phyloP scores from a whole-genome alignment of 2,888 invertebrate species.

The Amaurobius ferox region DNA sequence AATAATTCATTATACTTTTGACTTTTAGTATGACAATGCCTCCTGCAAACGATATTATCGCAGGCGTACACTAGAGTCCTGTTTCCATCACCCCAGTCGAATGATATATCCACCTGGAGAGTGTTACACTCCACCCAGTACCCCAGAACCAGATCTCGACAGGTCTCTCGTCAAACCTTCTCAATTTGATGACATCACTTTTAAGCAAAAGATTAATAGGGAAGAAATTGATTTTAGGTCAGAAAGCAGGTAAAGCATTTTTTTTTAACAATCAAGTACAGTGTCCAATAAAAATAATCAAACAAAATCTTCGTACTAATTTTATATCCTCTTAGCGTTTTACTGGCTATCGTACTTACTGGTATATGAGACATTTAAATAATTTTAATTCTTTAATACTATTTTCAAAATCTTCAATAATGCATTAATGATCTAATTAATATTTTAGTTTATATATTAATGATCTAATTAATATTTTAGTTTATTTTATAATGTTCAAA shows the following conservation, averaged over 20 bases:
- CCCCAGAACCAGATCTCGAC: conserved; percentile 73
- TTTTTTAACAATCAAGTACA: not conserved
- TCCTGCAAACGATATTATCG: conserved; percentile 92
- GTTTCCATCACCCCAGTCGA: conserved; percentile 92
- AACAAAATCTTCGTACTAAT: too few relatives aligned
- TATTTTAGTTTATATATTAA: too few relatives aligned
- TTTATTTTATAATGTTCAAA: too few relatives aligned
- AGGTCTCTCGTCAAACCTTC: conserved; percentile 71
- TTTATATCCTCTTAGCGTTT: too few relatives aligned
- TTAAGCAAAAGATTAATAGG: conserved; percentile 69
- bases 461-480: too few relatives aligned
- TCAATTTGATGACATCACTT: conserved; percentile 73
- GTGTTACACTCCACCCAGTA: conserved; percentile 75
- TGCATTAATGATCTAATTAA: too few relatives aligned
- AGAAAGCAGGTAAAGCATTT: conserved; percentile 72
- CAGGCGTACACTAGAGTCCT: conserved; percentile 88
- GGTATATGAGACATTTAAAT: too few relatives aligned
- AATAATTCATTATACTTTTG: not conserved
- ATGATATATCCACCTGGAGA: conserved; percentile 94
- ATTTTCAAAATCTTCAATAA: too few relatives aligned
- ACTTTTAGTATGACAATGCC: conserved; percentile 86
- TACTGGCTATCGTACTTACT: too few relatives aligned
- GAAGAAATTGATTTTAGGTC: conserved; percentile 73
- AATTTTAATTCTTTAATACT: too few relatives aligned
- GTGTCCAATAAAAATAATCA: too few relatives aligned